phyloP scores from a whole-genome alignment of 2,797 vertebrate genomes.

The Florisuga fusca region DNA sequence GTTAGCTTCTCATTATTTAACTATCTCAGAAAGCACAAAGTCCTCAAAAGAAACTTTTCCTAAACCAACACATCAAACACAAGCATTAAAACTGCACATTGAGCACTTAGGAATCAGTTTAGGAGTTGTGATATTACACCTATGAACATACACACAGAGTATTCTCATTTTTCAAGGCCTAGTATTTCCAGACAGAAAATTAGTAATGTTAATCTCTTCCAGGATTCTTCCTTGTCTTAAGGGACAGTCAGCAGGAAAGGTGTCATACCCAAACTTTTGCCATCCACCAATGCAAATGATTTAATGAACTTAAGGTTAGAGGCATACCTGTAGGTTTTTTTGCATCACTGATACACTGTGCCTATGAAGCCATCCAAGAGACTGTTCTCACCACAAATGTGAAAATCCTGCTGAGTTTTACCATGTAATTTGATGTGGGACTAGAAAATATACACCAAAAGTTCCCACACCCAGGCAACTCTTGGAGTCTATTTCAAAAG shows the following conservation, averaged over 20 bases:
- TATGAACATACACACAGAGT: background rate
- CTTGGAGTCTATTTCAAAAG: background rate
- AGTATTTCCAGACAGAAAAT: background rate
- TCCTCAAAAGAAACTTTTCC: background rate
- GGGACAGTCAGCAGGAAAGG: background rate
- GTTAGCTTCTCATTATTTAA: background rate
- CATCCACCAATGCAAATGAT: background rate
- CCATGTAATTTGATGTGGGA: background rate
- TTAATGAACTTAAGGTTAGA: background rate
- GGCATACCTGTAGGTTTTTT: background rate
- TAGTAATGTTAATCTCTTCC: background rate
- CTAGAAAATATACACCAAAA: background rate
- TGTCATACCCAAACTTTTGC: background rate
- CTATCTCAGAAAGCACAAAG: background rate
- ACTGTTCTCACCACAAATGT: background rate
- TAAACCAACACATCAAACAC: background rate
- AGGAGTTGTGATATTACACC: background rate
- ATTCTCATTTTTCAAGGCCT: background rate
- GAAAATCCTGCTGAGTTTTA: background rate
- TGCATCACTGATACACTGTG: background rate
- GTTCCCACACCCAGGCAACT: background rate
- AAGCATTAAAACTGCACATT: background rate
- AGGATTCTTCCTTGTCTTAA: background rate
- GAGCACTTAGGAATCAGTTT: background rate
- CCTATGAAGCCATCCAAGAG: background rate